These are phyloP conservation scores for Anticlea derivata DNA, from an alignment of 2,888 invertebrate genomes.

Conservation along the genomic window DNA sequence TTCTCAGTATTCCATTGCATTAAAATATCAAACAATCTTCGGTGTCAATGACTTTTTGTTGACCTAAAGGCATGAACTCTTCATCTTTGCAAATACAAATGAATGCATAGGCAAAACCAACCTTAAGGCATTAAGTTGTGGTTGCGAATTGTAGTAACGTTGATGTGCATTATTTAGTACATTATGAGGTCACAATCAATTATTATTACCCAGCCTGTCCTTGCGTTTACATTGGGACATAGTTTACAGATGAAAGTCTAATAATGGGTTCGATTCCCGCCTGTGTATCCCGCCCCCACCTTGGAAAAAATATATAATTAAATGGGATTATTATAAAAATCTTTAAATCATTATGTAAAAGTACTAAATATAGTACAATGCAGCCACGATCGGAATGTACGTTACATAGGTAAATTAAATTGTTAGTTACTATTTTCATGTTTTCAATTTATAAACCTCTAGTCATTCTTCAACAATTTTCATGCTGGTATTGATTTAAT, in stretches of 20 bases:
- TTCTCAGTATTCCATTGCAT: constrained; percentile 18
- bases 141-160: constrained; percentile 37
- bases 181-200: constrained; percentile 62
- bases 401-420: no score
- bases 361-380: no score
- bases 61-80: constrained; percentile 51
- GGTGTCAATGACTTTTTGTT: constrained; percentile 48
- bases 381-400: no score
- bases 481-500: constrained; percentile 24
- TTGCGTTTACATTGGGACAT: constrained; percentile 41
- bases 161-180: constrained; percentile 50
- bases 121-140: constrained; percentile 30
- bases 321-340: no score
- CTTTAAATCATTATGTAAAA: no score
- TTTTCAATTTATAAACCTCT: no score
- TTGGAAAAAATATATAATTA: no score
- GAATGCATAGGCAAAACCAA: constrained; percentile 24
- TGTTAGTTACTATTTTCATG: no score
- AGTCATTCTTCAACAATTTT: constrained; percentile 40
- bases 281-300: no score
- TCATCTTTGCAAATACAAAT: constrained; percentile 51
- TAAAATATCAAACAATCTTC: constrained; percentile 37
- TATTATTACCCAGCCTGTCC: constrained; percentile 53
- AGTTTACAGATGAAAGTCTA: constrained; percentile 35
- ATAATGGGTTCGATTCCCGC: no score